Evolutionary conservation across 2,888 invertebrate species (phyloP), one percentile per base, ranked within the genome.

Genomic region (Xestobium rufovillosum): DNA sequence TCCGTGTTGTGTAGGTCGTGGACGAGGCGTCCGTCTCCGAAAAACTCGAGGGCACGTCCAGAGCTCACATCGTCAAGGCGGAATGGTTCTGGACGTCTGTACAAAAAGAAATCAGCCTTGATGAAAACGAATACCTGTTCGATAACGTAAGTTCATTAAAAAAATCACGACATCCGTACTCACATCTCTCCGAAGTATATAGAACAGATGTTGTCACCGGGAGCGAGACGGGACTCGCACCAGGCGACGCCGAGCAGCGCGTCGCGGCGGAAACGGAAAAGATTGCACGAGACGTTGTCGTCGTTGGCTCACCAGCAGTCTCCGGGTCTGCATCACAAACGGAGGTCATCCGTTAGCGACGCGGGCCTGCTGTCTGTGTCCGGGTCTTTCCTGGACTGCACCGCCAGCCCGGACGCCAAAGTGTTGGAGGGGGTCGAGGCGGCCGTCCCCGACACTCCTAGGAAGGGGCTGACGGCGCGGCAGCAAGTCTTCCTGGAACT

Each of bases 81-180:
- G 90, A 95, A 70, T 96, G 96, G 96, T 96, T 96, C 69, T 97
- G 96, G 96, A 89, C 88, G 25, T 92, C 94, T 31, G 89, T 96
- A 43, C 95, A 95, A 68, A 91, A 95, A 71, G 91, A 92, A 56
- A 87, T 86, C 48, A 85, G 88, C 55, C 89, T 91, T 43, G 85
- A 87, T 57, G 96, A 95, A 65, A 80, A 81, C 59, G 83, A 92
- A 50, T 92, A 92, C 68, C 72, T 83, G 11, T 89, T 88, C 58
- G 83, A 85, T 66, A 83, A 86, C 66, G 86, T 85, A 71, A 80
- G 79, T 73, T 36, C 25, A 28, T n/a, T 13, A 9, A 31, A 9
- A 10, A 11, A 27, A 26, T 10, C 0, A 4, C 3, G n/a, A n/a
- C n/a, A n/a, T n/a, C n/a, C n/a, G n/a, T n/a, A n/a, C n/a, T n/a